These are phyloP conservation scores for Podabrus alpinus DNA, from an alignment of 2,888 invertebrate species.

Conservation along the genomic window DNA sequence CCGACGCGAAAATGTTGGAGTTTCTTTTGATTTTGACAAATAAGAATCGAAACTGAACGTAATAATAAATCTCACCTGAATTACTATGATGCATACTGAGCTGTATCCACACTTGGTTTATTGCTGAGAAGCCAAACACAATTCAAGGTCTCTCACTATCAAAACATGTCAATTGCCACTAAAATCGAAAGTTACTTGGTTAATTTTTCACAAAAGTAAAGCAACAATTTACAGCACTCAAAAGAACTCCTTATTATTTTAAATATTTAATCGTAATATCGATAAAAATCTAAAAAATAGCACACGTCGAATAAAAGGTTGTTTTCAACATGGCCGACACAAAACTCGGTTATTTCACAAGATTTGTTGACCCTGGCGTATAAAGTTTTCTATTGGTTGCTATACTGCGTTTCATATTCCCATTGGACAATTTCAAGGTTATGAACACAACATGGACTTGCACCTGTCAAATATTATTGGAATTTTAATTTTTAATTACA, in stretches of 20 bases:
- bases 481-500: conserved; percentile 10
- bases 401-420: conserved; percentile 45
- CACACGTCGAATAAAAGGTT: conserved; percentile 55
- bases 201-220: conserved; percentile 40
- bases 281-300: conserved; percentile 52
- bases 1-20: not conserved
- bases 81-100: conserved; percentile 50
- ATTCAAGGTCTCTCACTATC: conserved; percentile 54
- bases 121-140: conserved; percentile 51
- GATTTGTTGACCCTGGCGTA: conserved; percentile 59
- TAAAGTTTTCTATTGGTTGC: conserved; percentile 51
- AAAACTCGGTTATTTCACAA: conserved; percentile 58
- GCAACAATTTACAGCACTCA: conserved; percentile 37
- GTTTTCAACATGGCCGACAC: conserved; percentile 60
- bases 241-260: conserved; percentile 34
- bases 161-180: conserved; percentile 49
- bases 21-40: not conserved
- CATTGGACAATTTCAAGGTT: conserved; percentile 58
- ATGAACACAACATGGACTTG: conserved; percentile 56
- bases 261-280: conserved; percentile 42
- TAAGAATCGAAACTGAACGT: not conserved
- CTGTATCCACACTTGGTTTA: conserved; percentile 47
- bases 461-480: conserved; percentile 51
- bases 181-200: conserved; percentile 37
- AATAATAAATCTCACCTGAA: conserved; percentile 44